Conservation (phyloP, 1,140 invertebrate species). For the Drosophila bocqueti region DNA sequence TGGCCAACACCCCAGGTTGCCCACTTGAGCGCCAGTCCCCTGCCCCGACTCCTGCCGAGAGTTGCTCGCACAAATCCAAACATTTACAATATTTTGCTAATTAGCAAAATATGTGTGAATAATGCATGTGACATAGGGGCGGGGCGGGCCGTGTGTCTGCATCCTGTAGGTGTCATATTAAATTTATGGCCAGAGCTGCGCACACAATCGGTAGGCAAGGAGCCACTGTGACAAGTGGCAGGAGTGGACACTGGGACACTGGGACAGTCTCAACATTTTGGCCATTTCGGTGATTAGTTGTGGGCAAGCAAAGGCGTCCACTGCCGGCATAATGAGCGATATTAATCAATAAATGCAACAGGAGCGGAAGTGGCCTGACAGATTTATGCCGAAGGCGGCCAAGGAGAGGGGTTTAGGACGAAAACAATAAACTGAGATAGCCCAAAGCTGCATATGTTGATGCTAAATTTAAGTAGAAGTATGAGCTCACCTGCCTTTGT, state of each 20-base stretch:
- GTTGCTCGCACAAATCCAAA: constrained; percentile 72
- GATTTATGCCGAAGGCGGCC: not conserved
- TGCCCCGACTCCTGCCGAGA: not conserved
- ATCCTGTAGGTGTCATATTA: constrained; percentile 72
- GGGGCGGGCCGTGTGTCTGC: constrained; percentile 6
- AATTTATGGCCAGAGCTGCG: constrained; percentile 69
- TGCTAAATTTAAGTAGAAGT: not conserved
- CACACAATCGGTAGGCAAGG: constrained; percentile 37
- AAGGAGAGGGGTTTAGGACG: not conserved
- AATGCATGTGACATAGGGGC: constrained; percentile 61
- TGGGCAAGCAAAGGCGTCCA: constrained; percentile 19
- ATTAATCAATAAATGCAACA: constrained; percentile 48
- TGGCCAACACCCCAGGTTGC: constrained; percentile 5
- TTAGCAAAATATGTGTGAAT: constrained; percentile 82
- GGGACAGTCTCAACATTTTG: constrained; percentile 44
- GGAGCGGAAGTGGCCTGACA: constrained; percentile 2
- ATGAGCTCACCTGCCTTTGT: not conserved
- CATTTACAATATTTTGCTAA: constrained; percentile 84
- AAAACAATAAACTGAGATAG: not conserved
- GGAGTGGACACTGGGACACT: constrained; percentile 25
- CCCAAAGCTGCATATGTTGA: not conserved
- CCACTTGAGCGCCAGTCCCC: not conserved
- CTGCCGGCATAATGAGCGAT: constrained; percentile 23
- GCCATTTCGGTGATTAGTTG: constrained; percentile 57
- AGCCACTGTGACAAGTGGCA: constrained; percentile 30